These are phyloP conservation scores for Drosophila rellima DNA, from an alignment of 2,888 invertebrate genomes.

Conservation along the genomic window DNA sequence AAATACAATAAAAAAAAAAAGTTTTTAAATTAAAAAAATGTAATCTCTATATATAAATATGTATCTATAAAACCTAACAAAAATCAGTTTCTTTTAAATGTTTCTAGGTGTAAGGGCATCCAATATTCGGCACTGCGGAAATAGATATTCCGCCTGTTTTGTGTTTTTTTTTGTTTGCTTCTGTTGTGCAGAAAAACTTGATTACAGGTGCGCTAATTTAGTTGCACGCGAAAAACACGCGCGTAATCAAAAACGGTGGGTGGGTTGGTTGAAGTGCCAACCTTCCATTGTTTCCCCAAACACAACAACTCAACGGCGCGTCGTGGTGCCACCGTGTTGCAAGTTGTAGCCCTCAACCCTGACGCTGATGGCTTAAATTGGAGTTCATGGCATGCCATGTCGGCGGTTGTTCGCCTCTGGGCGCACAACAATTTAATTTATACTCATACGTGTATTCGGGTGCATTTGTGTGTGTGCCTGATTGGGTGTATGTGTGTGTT, in stretches of 20 bases:
- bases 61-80: too few species aligned
- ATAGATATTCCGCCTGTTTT: neutral
- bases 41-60: too few species aligned
- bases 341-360: constrained; percentile 59
- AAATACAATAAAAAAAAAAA: too few species aligned
- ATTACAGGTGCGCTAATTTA: constrained; percentile 78
- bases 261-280: constrained; percentile 67
- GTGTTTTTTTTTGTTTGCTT: constrained; percentile 7
- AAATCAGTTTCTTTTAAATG: neutral
- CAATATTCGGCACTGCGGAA: neutral
- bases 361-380: constrained; percentile 66
- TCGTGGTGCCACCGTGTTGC: constrained; percentile 9
- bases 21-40: too few species aligned
- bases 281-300: neutral
- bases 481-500: constrained; percentile 14
- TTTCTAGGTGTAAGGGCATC: constrained; percentile 1
- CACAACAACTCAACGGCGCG: neutral
- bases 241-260: constrained; percentile 77
- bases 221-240: constrained; percentile 78
- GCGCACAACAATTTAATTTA: constrained; percentile 75
- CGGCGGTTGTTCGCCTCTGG: constrained; percentile 58
- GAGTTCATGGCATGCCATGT: constrained; percentile 71
- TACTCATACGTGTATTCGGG: constrained; percentile 13
- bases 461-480: constrained; percentile 18
- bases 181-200: constrained; percentile 62